phyloP scores from a whole-genome alignment of 2,113 vertebrate genomes.

The Oryzias celebensis region DNA sequence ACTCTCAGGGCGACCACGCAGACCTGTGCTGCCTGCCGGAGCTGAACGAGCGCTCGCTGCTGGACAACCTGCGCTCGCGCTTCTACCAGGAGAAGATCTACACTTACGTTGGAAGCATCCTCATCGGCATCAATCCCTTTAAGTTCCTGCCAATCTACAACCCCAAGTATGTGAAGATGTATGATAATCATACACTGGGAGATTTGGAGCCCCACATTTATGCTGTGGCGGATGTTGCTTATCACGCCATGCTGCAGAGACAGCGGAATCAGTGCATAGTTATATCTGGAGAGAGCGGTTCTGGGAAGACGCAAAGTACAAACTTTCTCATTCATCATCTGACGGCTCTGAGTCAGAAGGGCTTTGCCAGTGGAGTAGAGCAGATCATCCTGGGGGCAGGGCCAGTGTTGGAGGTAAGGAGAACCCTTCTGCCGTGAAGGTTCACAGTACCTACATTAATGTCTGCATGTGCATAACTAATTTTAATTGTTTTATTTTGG shows the following conservation, averaged over 20 bases:
- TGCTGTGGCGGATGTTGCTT: conserved; percentile 95
- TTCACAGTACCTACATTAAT: neutral
- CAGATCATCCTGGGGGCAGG: conserved; percentile 98
- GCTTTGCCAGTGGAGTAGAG: conserved; percentile 97
- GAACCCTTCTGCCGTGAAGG: neutral
- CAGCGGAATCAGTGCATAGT: conserved; percentile 95
- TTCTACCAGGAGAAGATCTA: conserved; percentile 98
- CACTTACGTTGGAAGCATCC: conserved; percentile 96
- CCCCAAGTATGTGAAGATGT: conserved; percentile 99
- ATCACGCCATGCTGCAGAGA: conserved; percentile 96
- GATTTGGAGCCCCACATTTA: conserved; percentile 97
- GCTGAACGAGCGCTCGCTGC: conserved; percentile 92
- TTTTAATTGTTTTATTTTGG: neutral
- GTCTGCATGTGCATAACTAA: too few relatives aligned
- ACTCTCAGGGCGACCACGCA: conserved; percentile 86
- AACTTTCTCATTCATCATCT: conserved; percentile 99
- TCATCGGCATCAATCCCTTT: conserved; percentile 97
- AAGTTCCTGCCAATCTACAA: conserved; percentile 99
- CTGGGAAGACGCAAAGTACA: conserved; percentile 98
- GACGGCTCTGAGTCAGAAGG: conserved; percentile 97
- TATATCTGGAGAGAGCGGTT: conserved; percentile 97
- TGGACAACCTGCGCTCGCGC: conserved; percentile 94
- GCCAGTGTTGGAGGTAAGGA: conserved; percentile 94
- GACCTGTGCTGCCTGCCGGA: conserved; percentile 91
- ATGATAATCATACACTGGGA: conserved; percentile 95